Evolutionary conservation across 2,113 vertebrate species (phyloP), one percentile per base, ranked within the genome.

Genomic region (Callipepla californica): DNA sequence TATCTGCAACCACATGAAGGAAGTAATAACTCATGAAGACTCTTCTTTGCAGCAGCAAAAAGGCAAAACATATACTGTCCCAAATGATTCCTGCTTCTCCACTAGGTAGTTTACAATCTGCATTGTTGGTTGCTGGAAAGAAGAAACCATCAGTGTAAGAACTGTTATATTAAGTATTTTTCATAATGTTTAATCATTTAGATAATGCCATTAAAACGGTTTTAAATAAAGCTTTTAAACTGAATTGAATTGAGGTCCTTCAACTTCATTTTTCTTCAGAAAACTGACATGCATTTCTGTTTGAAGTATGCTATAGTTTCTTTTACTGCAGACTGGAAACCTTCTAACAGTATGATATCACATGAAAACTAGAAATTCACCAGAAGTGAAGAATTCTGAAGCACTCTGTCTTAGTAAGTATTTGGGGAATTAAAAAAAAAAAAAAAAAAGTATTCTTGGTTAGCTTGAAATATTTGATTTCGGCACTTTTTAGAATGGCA

Each of bases 11-110:
- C 59, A 99, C 99, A 5, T 99, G 99, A 30, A 99, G 98, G 96
- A 99, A 99, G 96, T 99, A 99, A 96, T 99, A 99, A 94, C 99
- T 99, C 99, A 99, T 99, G 97, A 99, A 99, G 68, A 99, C 99
- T 69, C 99, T 98, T 88, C 99, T 98, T 98, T 99, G 99, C 68
- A 99, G 98, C 93, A 99, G 97, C 36, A 99, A 97, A 96, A 99
- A 99, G 68, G 98, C 99, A 73, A 99, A 99, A 95, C 99, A 99
- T 97, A 99, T 99, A 85, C 99, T 99, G 97, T 99, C 99, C 99
- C 99, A 99, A 95, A 99, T 99, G 93, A 99, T 99, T 20, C 99
- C 99, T 7, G 99, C 99, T 95, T 99, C 99, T 67, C 98, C 98
- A 14, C 97, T 98, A 53, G 99, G 99, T 58, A 99, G 96, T 40